A percentile compares a stretch with the other conserved stretches of the same genome.
Conservation (phyloP, 2,797 vertebrate genomes). For the Anisognathus igniventris region DNA sequence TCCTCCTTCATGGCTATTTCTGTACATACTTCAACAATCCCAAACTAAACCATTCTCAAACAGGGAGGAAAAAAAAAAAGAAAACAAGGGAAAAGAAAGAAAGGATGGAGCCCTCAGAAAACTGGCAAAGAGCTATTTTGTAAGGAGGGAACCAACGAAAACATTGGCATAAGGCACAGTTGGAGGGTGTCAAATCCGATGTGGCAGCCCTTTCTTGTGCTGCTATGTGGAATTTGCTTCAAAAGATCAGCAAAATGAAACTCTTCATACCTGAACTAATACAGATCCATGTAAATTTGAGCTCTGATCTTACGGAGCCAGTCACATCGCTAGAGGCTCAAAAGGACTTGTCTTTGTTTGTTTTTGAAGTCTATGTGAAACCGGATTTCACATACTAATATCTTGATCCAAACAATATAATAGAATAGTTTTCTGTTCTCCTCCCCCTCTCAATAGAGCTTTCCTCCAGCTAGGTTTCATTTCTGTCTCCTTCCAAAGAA, state of each 20-base stretch:
- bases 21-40: constrained; percentile 51
- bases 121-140: constrained; percentile 69
- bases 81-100: not conserved
- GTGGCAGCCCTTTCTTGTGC: constrained; percentile 70
- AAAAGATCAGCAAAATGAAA: constrained; percentile 68
- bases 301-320: constrained; percentile 58
- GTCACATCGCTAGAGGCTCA: constrained; percentile 43
- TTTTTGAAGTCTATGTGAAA: constrained; percentile 66
- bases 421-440: constrained; percentile 33
- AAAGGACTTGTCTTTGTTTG: constrained; percentile 49
- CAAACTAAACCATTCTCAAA: constrained; percentile 34
- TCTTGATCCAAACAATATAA: constrained; percentile 47
- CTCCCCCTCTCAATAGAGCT: constrained; percentile 30
- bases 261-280: constrained; percentile 70
- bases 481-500: not conserved
- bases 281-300: constrained; percentile 73
- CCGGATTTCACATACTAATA: constrained; percentile 65
- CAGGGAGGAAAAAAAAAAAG: fast-evolving
- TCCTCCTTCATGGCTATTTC: constrained; percentile 51
- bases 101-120: constrained; percentile 61
- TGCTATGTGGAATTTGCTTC: constrained; percentile 67
- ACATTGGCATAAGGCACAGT: constrained; percentile 68
- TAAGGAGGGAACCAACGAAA: constrained; percentile 62
- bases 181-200: constrained; percentile 73
- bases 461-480: constrained; percentile 15